A percentile compares a stretch with the other conserved stretches of the same genome.
These are phyloP conservation scores for Trematomus loennbergii DNA, from an alignment of 2,113 vertebrate species.

Conservation along the genomic window DNA sequence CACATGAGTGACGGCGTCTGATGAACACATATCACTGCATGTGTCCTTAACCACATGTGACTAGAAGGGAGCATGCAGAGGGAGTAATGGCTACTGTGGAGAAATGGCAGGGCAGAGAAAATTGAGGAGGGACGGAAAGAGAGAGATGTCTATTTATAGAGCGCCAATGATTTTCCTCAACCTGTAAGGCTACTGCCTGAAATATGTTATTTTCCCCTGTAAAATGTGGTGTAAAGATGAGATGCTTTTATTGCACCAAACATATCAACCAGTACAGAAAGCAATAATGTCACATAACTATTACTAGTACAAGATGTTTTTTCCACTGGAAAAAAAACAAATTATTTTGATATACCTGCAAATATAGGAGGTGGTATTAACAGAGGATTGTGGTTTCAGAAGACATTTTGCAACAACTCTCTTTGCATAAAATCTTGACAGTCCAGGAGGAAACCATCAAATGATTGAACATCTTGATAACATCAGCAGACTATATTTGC, in stretches of 20 bases:
- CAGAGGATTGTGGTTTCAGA: neutral
- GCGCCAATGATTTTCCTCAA: constrained; percentile 64
- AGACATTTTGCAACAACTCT: neutral
- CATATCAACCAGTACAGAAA: constrained; percentile 34
- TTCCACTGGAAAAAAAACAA: constrained; percentile 10
- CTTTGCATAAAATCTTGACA: neutral
- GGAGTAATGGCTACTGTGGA: constrained; percentile 27
- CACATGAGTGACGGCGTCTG: constrained; percentile 66
- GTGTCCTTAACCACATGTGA: constrained; percentile 63
- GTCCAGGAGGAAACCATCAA: neutral
- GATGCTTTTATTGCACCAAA: constrained; percentile 51
- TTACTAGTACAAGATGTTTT: constrained; percentile 31
- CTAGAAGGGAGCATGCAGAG: constrained; percentile 19
- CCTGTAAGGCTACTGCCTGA: constrained; percentile 64
- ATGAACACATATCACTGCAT: constrained; percentile 58
- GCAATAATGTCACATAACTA: constrained; percentile 50
- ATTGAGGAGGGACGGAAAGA: constrained; percentile 31
- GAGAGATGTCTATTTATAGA: constrained; percentile 69
- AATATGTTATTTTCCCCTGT: constrained; percentile 59
- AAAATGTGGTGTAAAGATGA: constrained; percentile 41
- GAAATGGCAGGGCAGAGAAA: constrained; percentile 45
- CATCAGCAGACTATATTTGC: neutral
- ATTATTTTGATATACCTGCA: constrained; percentile 15
- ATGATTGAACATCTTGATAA: constrained; percentile 9
- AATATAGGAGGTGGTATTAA: neutral